Percentiles rank a stretch among this genome's conserved stretches.
Evolutionary conservation across 2,888 invertebrate species (phyloP).

Genomic region (Caenorhabditis sp.): DNA sequence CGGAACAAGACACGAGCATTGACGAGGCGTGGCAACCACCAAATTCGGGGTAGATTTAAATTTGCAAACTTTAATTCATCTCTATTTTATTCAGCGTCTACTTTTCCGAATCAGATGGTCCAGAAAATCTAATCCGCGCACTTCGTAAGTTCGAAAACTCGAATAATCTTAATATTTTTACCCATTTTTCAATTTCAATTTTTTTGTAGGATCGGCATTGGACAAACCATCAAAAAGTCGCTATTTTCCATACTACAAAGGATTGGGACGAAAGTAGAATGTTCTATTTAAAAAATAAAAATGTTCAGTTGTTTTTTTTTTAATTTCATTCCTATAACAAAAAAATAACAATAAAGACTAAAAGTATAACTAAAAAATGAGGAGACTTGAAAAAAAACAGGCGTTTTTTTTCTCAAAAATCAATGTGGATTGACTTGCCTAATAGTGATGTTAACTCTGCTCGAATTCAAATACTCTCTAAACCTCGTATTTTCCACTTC

Average conservation of each 20-base stretch:
- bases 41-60: too few species aligned
- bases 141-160: too few species aligned
- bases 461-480: conserved; percentile 77
- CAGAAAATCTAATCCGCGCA: too few species aligned
- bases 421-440: conserved; percentile 82
- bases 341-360: neutral
- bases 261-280: conserved; percentile 15
- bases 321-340: neutral
- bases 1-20: too few species aligned
- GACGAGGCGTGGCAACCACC: too few species aligned
- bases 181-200: neutral
- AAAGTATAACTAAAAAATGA: neutral
- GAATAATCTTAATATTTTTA: too few species aligned
- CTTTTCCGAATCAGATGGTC: too few species aligned
- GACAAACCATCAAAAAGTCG: neutral
- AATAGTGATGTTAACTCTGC: conserved; percentile 91
- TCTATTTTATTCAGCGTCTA: too few species aligned
- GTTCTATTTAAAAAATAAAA: neutral
- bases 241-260: conserved; percentile 31
- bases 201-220: neutral
- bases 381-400: conserved; percentile 2
- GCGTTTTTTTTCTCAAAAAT: too few species aligned
- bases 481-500: conserved; percentile 50
- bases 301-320: neutral
- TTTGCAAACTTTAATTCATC: too few species aligned